Evolutionary conservation across 1,140 invertebrate species (phyloP), one percentile per base, ranked within the genome.

Genomic region (Drosophila ercepeae): DNA sequence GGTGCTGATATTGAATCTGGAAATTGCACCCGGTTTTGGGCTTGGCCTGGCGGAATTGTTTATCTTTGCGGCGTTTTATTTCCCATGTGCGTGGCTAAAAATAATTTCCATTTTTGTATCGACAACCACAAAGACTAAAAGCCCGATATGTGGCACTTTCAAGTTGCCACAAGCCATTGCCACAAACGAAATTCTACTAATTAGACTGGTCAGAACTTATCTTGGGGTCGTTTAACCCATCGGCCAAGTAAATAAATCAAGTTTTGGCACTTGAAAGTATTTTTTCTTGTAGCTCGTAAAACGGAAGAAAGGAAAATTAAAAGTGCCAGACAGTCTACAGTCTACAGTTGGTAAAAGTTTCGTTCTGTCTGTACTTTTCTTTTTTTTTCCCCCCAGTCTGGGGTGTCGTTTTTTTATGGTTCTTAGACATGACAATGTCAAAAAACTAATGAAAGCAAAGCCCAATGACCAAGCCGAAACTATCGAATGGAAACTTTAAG

Each of bases 51-150:
- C 4, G 16, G 48, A 68, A 68, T 45, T 68, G 64, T 68, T 68
- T 68, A 67, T 67, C 63, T 67, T 34, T 55, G 44, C 27, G 39
- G 19, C n/a, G 27, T n/a, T 44, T 52, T 52, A 67, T 53, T 68
- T 68, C 64, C 32, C 64, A 68, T 68, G 64, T 68, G 64, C 64
- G 64, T 68, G 64, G 64, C 61, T 68, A 68, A 68, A 68, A 68
- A 68, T 68, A 68, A 67, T 68, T 53, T 34, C 21, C 19, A 34
- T 64, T 67, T 68, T 16, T 27, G 48, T 53, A 68, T 68, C 64
- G 61, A 34, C 36, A 34, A 29, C 72, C 53, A 41, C 69, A 68
- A 50, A 60, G 69, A 14, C 55, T 53, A 46, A 46, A 58, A 14
- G 59, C 55, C 73, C 68, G 41, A 58, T 29, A 50, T 44, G 23